A percentile compares a stretch with the other conserved stretches of the same genome.
Evolutionary conservation across 1,140 invertebrate genomes (phyloP).

Genomic region (Mycetomoellerius zeteki): DNA sequence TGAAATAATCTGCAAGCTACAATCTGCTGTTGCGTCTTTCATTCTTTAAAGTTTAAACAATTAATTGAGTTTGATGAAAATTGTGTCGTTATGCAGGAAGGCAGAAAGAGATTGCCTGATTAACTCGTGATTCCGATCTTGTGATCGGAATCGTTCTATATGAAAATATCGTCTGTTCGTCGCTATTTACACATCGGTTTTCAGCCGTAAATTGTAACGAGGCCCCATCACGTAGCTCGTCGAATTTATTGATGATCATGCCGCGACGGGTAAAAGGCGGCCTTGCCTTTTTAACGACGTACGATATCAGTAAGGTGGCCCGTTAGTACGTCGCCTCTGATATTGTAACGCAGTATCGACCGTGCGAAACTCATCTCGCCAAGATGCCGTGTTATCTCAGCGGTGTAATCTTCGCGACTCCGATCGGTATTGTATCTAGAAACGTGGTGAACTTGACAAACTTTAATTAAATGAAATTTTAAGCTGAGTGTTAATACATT

Average conservation of each 20-base stretch:
- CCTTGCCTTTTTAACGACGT: slow-evolving; percentile 25
- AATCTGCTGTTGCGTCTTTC: background rate
- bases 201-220: slow-evolving; percentile 56
- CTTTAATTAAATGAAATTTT: slow-evolving; percentile 53
- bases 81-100: background rate
- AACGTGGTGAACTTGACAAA: slow-evolving; percentile 4
- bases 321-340: slow-evolving; percentile 14
- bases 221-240: slow-evolving; percentile 49
- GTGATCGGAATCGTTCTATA: background rate
- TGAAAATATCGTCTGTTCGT: slow-evolving; percentile 48
- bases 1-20: background rate
- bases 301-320: slow-evolving; percentile 33
- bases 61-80: slow-evolving; percentile 10
- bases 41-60: slow-evolving; percentile 1
- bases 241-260: slow-evolving; percentile 60
- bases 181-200: slow-evolving; percentile 54
- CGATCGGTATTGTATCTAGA: slow-evolving; percentile 40
- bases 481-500: slow-evolving; percentile 14
- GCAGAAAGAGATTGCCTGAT: background rate
- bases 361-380: slow-evolving; percentile 42
- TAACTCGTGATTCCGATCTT: slow-evolving; percentile 46
- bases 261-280: slow-evolving; percentile 41
- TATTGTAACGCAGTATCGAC: slow-evolving; percentile 40
- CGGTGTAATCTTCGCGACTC: slow-evolving; percentile 23
- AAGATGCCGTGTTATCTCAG: slow-evolving; percentile 20